Evolutionary conservation across 2,888 invertebrate genomes (phyloP), one percentile per base, ranked within the genome.

Genomic region (Orthosia gracilis): DNA sequence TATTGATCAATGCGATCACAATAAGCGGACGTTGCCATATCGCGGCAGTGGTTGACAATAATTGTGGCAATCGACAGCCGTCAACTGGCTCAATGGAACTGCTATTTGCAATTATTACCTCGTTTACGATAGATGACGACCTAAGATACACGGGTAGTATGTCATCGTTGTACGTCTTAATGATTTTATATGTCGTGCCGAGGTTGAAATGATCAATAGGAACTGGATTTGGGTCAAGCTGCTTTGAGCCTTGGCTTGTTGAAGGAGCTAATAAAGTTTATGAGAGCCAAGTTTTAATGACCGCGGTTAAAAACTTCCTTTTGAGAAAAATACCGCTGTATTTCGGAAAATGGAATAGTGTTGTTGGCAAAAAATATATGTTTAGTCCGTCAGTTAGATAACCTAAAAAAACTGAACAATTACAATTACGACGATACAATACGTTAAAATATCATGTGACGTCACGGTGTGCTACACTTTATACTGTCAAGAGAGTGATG

Each of bases 11-110:
- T 88, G 87, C 89, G 92, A 90, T 90, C 89, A 95, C 95, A 95
- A 95, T 95, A 92, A 93, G 92, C 95, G 94, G 94, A 95, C 94
- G 93, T 93, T 90, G 92, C 94, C 92, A 93, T 95, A 93, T 88
- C 87, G 83, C 83, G 84, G 76, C 85, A 69, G 81, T 84, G 84
- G 85, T 87, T 86, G 83, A 80, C 90, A 91, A 92, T 93, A 91
- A 94, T 92, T 92, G 91, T 90, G 87, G 87, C 91, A 90, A 91
- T 91, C 89, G 91, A 89, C 89, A 87, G 86, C 86, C 82, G 83
- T 80, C 84, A 86, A 89, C 85, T 78, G 78, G 78, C 85, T 89
- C 89, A 86, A 89, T 89, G 73, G 81, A 80, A 81, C 80, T 81
- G 76, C 70, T 82, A 74, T 85, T 80, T 77, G 82, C 88, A 81